Conservation (phyloP, 2,797 vertebrate species). For the Sylvia borin region DNA sequence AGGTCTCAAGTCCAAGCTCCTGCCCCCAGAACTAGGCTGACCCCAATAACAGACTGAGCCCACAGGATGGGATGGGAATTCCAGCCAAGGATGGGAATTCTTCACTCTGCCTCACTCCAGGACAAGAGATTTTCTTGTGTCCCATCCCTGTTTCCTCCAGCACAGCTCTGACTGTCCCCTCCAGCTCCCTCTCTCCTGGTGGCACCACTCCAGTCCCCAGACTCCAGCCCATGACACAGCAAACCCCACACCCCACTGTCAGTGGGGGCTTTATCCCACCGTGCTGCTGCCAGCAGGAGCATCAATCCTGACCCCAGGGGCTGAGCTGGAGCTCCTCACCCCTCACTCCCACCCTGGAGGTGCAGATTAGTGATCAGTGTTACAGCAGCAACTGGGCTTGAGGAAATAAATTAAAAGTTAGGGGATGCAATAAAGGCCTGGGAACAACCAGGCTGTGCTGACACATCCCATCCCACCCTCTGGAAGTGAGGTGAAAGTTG, state of each 20-base stretch:
- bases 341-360: background rate
- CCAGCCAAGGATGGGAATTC: background rate
- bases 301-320: background rate
- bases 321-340: background rate
- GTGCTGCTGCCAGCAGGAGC: background rate
- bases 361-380: background rate
- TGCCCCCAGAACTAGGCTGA: background rate
- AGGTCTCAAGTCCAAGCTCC: background rate
- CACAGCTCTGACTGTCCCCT: background rate
- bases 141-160: background rate
- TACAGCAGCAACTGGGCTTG: background rate
- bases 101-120: background rate
- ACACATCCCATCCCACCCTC: background rate
- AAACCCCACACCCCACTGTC: background rate
- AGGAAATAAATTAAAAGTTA: background rate
- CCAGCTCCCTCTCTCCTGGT: background rate
- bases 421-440: background rate
- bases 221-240: background rate
- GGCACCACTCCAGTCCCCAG: background rate
- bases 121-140: background rate
- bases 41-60: fast-evolving
- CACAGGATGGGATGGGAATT: no score
- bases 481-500: background rate
- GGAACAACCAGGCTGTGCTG: background rate
- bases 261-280: background rate